Conservation (phyloP, 2,113 vertebrate species). For the Heptranchias perlo region DNA sequence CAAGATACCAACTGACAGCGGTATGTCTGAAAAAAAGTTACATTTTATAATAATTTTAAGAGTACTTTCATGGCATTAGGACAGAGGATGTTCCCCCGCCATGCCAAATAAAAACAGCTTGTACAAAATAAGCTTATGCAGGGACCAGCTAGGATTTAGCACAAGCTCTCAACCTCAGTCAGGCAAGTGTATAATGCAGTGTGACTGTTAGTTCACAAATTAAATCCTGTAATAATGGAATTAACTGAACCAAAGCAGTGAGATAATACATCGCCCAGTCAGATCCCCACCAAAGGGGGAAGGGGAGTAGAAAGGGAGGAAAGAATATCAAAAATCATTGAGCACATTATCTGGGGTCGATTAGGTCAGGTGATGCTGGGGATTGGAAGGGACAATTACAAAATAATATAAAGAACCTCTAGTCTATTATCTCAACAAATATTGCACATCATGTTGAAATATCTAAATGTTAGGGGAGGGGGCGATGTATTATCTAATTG, state of each 20-base stretch:
- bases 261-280: background rate
- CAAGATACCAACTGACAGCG: slow-evolving; percentile 80
- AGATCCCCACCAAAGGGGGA: background rate
- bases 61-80: background rate
- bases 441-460: too few species aligned
- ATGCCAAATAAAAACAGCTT: background rate
- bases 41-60: background rate
- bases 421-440: too few species aligned
- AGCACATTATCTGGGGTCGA: too few species aligned
- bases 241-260: too few species aligned
- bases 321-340: too few species aligned
- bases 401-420: too few species aligned
- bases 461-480: background rate
- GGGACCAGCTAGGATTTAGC: background rate
- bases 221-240: background rate
- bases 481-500: background rate
- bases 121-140: background rate
- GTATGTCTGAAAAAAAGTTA: slow-evolving; percentile 74
- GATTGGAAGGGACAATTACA: too few species aligned
- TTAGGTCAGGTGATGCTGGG: too few species aligned
- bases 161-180: background rate
- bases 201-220: background rate
- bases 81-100: background rate
- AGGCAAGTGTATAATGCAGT: background rate
- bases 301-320: too few species aligned